Conservation (phyloP, 2,113 vertebrate genomes). For the Cercocebus atys region DNA sequence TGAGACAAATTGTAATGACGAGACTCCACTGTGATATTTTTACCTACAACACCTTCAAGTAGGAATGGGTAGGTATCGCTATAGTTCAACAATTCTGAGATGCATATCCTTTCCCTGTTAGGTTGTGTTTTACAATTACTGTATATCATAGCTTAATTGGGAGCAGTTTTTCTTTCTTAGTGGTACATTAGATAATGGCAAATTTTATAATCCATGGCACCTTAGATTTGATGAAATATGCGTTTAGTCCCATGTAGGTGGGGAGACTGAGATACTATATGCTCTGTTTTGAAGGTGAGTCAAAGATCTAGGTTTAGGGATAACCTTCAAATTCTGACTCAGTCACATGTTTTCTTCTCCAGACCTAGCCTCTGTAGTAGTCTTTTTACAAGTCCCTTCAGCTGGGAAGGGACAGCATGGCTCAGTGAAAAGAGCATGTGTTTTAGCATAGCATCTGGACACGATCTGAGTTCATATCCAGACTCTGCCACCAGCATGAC, state of each 20-base stretch:
- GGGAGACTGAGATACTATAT: background rate
- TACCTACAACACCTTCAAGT: background rate
- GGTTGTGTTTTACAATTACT: background rate
- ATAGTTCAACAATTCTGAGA: background rate
- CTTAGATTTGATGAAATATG: background rate
- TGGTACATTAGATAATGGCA: background rate
- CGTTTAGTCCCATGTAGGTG: background rate
- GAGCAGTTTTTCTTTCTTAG: background rate
- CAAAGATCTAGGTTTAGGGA: background rate
- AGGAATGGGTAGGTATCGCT: background rate
- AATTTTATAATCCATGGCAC: background rate
- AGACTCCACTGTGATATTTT: background rate
- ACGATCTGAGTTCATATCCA: background rate
- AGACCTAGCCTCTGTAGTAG: background rate
- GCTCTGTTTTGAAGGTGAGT: background rate
- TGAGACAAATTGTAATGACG: background rate
- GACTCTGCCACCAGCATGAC: background rate
- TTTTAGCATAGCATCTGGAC: background rate
- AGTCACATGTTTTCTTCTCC: background rate
- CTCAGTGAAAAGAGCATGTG: background rate
- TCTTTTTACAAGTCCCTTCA: background rate
- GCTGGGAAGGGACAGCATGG: background rate
- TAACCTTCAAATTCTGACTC: background rate
- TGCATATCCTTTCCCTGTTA: background rate
- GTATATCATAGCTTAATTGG: background rate